Base-by-base conservation (phyloP, 2,113 vertebrate species). In the Heliornis fulica region DNA sequence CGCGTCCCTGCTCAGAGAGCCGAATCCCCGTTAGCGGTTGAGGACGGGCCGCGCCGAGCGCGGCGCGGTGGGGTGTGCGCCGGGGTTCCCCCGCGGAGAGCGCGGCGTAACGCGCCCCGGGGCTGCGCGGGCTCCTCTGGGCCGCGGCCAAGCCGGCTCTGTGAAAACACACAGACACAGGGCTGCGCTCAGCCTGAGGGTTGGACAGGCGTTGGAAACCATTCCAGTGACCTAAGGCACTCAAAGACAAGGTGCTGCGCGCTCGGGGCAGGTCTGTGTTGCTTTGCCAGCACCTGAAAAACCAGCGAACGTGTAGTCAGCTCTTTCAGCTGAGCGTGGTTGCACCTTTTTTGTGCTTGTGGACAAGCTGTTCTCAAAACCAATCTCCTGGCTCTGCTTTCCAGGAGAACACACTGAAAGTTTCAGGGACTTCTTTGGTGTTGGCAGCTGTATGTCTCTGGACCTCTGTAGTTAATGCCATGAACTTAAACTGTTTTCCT, bases 281-380 rank as follows among this genome's bases (percentile, higher is more conserved):
- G 5, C 29, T 72, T 34, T 45, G 18, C 26, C 66, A 54, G 13
- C 26, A 4, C 11, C 0, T 34, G 9, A 15, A 51, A 45, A 20
- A 60, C 5, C 18, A 43, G 0, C 25, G 50, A 70, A 36, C 36
- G 17, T 34, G 7, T 3, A 68, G 11, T 11, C 23, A 28, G 0
- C 45, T 60, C 9, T 71, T 74, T 12, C 15, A 29, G 9, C 32
- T 65, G 31, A 31, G 41, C 40, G 85, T 8, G 29, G 13, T 45
- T 77, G n/a, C 14, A 20, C 13, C 8, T 86, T 2, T 26, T 85
- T 65, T 54, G 23, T 80, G 3, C 78, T 81, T 57, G 7, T 15
- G 43, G 20, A 14, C 59, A 46, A 40, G 18, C 18, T 59, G 13
- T 85, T 89, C 36, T 29, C 74, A 64, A 87, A 74, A 17, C 29